Percentiles rank a stretch among this genome's conserved stretches.
Conservation (phyloP, 2,888 invertebrate species). For the Melieria crassipennis region DNA sequence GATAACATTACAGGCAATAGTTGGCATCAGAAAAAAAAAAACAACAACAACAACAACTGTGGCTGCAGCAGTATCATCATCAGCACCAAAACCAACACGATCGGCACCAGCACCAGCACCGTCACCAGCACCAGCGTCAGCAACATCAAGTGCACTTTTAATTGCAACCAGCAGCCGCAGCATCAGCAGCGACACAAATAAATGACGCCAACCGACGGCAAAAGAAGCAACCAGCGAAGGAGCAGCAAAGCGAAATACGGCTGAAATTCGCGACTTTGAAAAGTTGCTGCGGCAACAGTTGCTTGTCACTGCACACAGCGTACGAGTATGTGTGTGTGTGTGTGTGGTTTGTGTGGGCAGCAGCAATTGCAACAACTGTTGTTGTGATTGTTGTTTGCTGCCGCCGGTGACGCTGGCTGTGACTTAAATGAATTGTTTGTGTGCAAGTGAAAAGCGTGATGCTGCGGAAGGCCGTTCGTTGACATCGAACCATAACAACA, state of each 20-base stretch:
- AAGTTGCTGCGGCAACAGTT: slow-evolving; percentile 28
- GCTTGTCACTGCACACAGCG: neutral
- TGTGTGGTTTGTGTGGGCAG: slow-evolving; percentile 31
- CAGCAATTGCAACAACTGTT: slow-evolving; percentile 13
- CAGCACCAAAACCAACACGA: slow-evolving; percentile 17
- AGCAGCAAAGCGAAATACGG: slow-evolving; percentile 23
- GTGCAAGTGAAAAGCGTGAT: slow-evolving; percentile 32
- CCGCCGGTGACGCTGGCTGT: slow-evolving; percentile 17
- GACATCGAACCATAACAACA: slow-evolving; percentile 36
- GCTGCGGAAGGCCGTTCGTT: slow-evolving; percentile 48
- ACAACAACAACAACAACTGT: slow-evolving; percentile 12
- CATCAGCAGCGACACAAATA: slow-evolving; percentile 35
- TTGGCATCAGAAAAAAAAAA: slow-evolving; percentile 9
- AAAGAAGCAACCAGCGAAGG: slow-evolving; percentile 18
- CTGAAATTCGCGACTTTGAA: slow-evolving; percentile 31
- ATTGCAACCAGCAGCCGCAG: slow-evolving; percentile 24
- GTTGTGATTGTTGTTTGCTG: slow-evolving; percentile 25
- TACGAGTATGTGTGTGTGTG: slow-evolving; percentile 7
- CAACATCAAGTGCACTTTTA: slow-evolving; percentile 29
- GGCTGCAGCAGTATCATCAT: slow-evolving; percentile 18
- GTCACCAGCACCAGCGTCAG: slow-evolving; percentile 36
- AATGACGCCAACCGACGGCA: slow-evolving; percentile 16
- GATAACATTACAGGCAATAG: neutral
- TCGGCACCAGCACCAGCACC: slow-evolving; percentile 16
- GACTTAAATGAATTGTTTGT: slow-evolving; percentile 27